Evolutionary conservation across 2,888 invertebrate genomes (phyloP).

Genomic region (Danaus chrysippus): DNA sequence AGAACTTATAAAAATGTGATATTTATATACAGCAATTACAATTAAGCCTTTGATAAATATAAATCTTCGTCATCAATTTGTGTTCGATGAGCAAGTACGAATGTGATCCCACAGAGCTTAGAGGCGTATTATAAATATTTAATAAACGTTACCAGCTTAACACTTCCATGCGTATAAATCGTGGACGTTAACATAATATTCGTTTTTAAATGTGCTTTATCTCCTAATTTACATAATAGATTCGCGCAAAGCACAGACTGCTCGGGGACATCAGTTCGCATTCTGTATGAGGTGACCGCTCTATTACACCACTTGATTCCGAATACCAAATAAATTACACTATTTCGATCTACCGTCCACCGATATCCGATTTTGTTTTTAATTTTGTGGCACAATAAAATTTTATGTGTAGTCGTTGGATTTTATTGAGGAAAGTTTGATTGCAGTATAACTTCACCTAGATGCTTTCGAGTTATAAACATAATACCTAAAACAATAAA

Average conservation of each 20-base stretch:
- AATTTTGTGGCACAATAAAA: constrained; percentile 25
- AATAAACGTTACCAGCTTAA: constrained; percentile 35
- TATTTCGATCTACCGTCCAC: constrained; percentile 6
- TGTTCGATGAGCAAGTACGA: neutral
- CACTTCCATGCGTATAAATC: constrained; percentile 51
- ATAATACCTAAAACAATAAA: neutral
- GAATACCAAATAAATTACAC: constrained; percentile 3
- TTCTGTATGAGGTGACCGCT: constrained; percentile 31
- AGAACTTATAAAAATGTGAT: no score
- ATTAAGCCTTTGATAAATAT: no score
- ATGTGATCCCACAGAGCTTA: constrained; percentile 5
- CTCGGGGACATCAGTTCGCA: constrained; percentile 50
- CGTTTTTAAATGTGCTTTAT: constrained; percentile 66
- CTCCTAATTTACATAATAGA: constrained; percentile 69
- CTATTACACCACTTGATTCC: constrained; percentile 11
- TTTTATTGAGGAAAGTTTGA: constrained; percentile 12
- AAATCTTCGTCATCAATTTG: neutral
- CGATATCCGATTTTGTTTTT: constrained; percentile 40
- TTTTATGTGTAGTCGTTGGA: constrained; percentile 19
- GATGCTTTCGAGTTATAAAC: neutral
- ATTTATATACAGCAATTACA: no score
- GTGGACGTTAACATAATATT: constrained; percentile 53
- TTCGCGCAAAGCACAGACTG: constrained; percentile 54
- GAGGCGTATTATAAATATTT: constrained; percentile 19
- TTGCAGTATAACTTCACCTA: neutral